Percentiles rank a stretch among this genome's conserved stretches.
These are phyloP conservation scores for Oenanthe oenanthe DNA, from an alignment of 2,113 vertebrate species.

Conservation along the genomic window DNA sequence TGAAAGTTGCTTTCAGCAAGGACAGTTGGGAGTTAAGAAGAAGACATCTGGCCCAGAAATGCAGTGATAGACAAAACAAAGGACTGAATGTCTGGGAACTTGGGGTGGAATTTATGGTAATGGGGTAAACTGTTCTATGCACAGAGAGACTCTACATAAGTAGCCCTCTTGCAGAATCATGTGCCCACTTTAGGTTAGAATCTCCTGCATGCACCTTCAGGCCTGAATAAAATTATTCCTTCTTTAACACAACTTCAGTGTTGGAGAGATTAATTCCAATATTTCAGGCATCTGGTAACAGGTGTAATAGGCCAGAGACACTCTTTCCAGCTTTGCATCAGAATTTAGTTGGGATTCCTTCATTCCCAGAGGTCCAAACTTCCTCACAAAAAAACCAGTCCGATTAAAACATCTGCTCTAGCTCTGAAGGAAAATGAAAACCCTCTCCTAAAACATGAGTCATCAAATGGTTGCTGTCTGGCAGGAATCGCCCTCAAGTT, in stretches of 20 bases:
- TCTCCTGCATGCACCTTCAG: not conserved
- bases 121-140: not conserved
- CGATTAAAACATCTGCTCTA: not conserved
- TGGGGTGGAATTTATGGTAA: not conserved
- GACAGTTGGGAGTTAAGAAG: not conserved
- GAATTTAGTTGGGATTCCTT: not conserved
- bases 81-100: not conserved
- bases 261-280: not conserved
- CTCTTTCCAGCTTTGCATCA: not conserved
- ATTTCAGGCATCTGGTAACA: not conserved
- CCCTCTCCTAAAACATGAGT: not conserved
- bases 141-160: rapidly evolving
- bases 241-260: not conserved
- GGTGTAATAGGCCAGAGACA: too few species aligned
- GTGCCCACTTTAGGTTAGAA: not conserved
- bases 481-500: not conserved
- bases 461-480: not conserved
- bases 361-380: not conserved
- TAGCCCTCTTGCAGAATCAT: not conserved
- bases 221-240: not conserved
- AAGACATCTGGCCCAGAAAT: not conserved
- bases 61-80: not conserved
- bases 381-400: not conserved
- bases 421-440: not conserved
- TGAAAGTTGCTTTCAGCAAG: not conserved